Evolutionary conservation across 92 coral and sea anemone species (phyloP).

Genomic region (Palythoa caribaeorum): DNA sequence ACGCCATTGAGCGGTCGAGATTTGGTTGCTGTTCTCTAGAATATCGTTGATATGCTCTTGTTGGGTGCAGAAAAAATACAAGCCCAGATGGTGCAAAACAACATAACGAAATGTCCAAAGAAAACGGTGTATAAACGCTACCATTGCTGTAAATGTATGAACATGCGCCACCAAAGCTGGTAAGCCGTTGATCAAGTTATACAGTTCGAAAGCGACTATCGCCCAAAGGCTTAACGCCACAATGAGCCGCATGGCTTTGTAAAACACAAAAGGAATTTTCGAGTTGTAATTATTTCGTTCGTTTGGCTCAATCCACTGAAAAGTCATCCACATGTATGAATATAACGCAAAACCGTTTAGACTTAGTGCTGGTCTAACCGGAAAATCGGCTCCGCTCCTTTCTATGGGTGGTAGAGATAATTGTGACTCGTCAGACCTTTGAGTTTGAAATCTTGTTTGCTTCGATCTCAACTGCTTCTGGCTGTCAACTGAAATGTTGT

Average conservation of each 20-base stretch:
- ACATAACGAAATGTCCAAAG: constrained; percentile 69
- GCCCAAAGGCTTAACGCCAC: constrained; percentile 66
- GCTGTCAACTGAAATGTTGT: neutral
- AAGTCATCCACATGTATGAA: constrained; percentile 65
- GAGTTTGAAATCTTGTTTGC: neutral
- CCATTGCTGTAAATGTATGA: constrained; percentile 53
- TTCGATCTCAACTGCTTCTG: neutral
- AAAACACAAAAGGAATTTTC: constrained; percentile 38
- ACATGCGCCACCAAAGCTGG: constrained; percentile 46
- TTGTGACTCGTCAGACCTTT: neutral
- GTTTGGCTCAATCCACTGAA: constrained; percentile 71
- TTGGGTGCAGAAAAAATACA: constrained; percentile 51
- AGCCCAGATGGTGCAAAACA: constrained; percentile 60
- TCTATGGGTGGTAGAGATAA: neutral
- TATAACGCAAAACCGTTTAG: constrained; percentile 47
- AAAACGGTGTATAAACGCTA: constrained; percentile 66
- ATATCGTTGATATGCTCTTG: constrained; percentile 54
- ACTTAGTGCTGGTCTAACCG: neutral
- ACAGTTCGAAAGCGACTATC: constrained; percentile 56
- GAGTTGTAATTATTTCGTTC: constrained; percentile 39
- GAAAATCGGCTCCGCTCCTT: neutral
- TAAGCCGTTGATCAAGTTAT: constrained; percentile 54
- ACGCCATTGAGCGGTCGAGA: constrained; percentile 45
- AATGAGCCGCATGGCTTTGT: constrained; percentile 41
- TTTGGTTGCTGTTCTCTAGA: constrained; percentile 35